These are phyloP conservation scores for Hydrochoerus hydrochaeris DNA, from an alignment of 2,113 vertebrate species.

Conservation along the genomic window DNA sequence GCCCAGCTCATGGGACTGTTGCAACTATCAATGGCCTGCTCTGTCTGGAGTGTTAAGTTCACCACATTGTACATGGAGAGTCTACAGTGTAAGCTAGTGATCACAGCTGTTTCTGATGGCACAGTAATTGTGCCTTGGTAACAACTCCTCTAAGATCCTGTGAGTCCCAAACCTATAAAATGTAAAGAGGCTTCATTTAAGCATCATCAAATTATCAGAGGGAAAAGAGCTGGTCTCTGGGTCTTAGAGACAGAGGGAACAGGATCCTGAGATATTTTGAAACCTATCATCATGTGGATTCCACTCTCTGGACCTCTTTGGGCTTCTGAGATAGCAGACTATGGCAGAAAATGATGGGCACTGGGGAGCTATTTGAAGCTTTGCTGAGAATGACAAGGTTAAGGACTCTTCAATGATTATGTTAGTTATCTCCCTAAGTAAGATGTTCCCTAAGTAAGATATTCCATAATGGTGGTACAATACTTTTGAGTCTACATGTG, in stretches of 20 bases:
- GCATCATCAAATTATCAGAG: not conserved
- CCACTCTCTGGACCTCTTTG: not conserved
- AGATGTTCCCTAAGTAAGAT: not conserved
- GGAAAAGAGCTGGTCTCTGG: not conserved
- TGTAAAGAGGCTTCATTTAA: too few species aligned
- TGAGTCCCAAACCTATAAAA: not conserved
- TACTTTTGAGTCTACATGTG: not conserved
- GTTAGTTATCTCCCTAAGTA: not conserved
- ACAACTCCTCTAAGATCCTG: not conserved
- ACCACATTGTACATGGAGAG: not conserved
- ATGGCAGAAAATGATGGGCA: rapidly evolving
- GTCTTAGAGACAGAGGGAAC: not conserved
- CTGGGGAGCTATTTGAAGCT: not conserved
- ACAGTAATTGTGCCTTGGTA: not conserved
- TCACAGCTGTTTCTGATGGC: not conserved
- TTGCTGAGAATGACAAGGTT: not conserved
- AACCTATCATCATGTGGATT: not conserved
- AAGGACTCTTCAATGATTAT: not conserved
- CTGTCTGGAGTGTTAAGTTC: not conserved
- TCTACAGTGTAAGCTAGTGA: rapidly evolving
- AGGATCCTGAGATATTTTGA: not conserved
- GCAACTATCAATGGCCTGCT: not conserved
- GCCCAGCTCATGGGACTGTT: too few species aligned
- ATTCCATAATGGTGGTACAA: not conserved
- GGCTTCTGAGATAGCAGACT: not conserved